Conservation (phyloP, 2,113 vertebrate species). For the Sorex araneus region DNA sequence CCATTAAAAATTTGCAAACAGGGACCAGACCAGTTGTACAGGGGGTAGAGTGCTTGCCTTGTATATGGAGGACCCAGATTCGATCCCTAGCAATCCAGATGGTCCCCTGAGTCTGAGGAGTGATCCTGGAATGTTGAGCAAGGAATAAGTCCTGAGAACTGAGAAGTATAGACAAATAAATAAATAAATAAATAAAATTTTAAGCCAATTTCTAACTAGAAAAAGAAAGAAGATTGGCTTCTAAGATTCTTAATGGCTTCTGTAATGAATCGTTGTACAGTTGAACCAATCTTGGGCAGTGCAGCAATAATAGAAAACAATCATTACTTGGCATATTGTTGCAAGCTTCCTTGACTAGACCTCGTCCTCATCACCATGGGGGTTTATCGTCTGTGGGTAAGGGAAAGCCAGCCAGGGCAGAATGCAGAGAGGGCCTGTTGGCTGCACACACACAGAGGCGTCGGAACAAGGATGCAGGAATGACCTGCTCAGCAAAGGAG, state of each 20-base stretch:
- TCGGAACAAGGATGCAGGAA: background rate
- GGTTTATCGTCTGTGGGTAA: background rate
- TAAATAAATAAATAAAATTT: too few relatives aligned
- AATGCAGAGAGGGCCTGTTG: background rate
- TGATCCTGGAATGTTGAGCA: too few relatives aligned
- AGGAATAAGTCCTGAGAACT: too few relatives aligned
- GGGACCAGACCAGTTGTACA: background rate
- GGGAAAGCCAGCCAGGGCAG: too few relatives aligned
- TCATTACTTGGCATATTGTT: background rate
- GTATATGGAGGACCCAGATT: too few relatives aligned
- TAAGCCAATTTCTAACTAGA: background rate
- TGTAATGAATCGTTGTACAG: background rate
- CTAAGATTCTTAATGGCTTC: background rate
- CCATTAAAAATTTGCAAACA: background rate
- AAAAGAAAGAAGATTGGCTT: background rate
- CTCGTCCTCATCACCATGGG: background rate
- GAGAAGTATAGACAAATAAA: too few relatives aligned
- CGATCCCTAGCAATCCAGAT: too few relatives aligned
- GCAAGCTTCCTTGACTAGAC: background rate
- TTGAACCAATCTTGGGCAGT: background rate
- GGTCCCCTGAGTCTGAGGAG: too few relatives aligned
- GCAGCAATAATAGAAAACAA: background rate
- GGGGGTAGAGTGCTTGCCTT: too few relatives aligned
- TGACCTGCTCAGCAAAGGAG: background rate
- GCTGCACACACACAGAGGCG: fast-evolving